A percentile compares a stretch with the other conserved stretches of the same genome.
phyloP scores from a whole-genome alignment of 92 coral and sea anemone genomes.

The Phenganax subtilis region DNA sequence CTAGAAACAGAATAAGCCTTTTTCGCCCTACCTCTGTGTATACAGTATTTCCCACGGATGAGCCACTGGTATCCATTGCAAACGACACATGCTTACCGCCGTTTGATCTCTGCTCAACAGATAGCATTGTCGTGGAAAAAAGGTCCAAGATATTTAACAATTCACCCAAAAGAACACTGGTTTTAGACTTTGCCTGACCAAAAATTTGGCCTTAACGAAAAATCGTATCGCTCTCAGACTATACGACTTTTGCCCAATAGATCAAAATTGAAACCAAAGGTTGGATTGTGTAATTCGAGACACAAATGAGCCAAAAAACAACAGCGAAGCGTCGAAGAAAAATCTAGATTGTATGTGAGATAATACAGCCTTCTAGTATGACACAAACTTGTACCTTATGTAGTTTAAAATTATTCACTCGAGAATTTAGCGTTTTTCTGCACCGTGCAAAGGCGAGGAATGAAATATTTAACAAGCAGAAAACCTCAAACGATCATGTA shows the following conservation, averaged over 20 bases:
- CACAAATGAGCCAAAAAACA: neutral
- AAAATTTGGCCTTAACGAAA: neutral
- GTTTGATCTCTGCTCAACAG: conserved; percentile 27
- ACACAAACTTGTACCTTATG: neutral
- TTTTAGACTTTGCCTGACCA: neutral
- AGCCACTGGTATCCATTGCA: conserved; percentile 11
- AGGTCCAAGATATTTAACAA: neutral
- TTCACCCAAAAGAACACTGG: neutral
- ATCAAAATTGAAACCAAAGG: neutral
- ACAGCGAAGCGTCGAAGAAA: neutral
- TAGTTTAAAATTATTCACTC: neutral
- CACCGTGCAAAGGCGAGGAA: neutral
- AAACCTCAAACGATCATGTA: conserved; percentile 18
- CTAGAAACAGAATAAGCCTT: no score
- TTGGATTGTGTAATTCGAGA: conserved; percentile 25
- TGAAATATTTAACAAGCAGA: conserved; percentile 19
- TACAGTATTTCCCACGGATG: neutral
- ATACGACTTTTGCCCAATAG: neutral
- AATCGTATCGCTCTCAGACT: neutral
- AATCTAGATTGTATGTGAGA: conserved; percentile 30
- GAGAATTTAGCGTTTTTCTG: neutral
- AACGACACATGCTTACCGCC: conserved; percentile 40
- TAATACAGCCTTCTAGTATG: neutral
- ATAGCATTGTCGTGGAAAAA: conserved; percentile 10
- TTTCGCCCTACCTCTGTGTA: conserved; percentile 28